Evolutionary conservation across 2,888 invertebrate genomes (phyloP).

Genomic region (Tiliacea aurago): DNA sequence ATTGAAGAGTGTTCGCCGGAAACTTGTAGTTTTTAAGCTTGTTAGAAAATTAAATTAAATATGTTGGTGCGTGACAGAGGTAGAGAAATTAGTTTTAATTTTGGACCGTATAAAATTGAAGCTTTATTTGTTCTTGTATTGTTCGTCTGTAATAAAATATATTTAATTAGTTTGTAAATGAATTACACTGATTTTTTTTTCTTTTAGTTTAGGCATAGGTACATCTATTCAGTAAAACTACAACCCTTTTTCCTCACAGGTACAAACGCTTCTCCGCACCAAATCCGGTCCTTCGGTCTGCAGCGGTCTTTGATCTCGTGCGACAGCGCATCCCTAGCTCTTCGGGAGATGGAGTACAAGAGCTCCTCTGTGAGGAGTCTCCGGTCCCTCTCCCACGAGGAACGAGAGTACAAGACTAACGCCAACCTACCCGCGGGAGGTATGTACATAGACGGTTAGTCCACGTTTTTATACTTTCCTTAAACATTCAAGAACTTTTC

Average conservation of each 20-base stretch:
- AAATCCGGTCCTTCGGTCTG: constrained; percentile 93
- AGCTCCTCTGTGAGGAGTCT: constrained; percentile 88
- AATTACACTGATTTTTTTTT: too few relatives aligned
- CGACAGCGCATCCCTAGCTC: constrained; percentile 89
- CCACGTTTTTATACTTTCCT: constrained; percentile 12
- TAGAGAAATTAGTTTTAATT: not conserved
- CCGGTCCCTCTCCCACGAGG: constrained; percentile 89
- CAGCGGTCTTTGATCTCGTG: constrained; percentile 91
- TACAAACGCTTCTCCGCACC: constrained; percentile 91
- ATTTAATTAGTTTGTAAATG: too few relatives aligned
- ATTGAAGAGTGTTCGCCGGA: constrained; percentile 74
- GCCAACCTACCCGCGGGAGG: constrained; percentile 87
- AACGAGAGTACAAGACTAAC: constrained; percentile 92
- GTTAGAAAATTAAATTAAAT: constrained; percentile 53
- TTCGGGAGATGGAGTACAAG: constrained; percentile 92
- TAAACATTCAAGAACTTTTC: not conserved
- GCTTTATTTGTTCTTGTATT: constrained; percentile 21
- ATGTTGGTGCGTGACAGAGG: constrained; percentile 37
- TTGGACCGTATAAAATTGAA: not conserved
- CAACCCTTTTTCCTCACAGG: constrained; percentile 74
- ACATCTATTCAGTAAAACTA: not conserved
- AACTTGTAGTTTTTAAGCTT: constrained; percentile 58
- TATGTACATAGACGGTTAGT: constrained; percentile 70
- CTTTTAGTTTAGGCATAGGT: too few relatives aligned
- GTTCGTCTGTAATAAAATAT: not conserved